phyloP scores from a whole-genome alignment of 2,888 invertebrate species.

The Lagria hirta region DNA sequence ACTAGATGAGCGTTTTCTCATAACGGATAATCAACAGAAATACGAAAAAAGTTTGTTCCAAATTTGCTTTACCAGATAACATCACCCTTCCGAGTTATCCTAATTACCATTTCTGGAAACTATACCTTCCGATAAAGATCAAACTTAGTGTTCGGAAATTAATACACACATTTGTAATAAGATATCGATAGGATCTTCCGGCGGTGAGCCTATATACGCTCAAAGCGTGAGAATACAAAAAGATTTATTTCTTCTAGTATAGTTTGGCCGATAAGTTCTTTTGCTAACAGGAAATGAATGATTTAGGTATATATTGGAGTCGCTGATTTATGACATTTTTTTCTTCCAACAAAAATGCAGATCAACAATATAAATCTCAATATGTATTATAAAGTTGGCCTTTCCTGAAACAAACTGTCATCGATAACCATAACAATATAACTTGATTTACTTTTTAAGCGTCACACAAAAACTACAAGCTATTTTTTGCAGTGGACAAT shows the following conservation, averaged over 20 bases:
- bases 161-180: conserved; percentile 25
- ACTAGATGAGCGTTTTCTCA: conserved; percentile 4
- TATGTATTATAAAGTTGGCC: no score
- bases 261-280: conserved; percentile 4
- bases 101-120: conserved; percentile 22
- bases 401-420: no score
- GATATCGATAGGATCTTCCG: conserved; percentile 32
- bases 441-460: no score
- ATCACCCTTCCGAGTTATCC: conserved; percentile 16
- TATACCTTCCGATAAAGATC: conserved; percentile 12
- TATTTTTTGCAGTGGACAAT: no score
- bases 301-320: conserved; percentile 20
- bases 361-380: no score
- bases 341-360: no score
- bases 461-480: no score
- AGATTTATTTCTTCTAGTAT: conserved; percentile 13
- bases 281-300: conserved; percentile 22
- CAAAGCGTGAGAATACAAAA: conserved; percentile 25
- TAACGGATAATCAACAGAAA: conserved; percentile 3
- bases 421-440: no score
- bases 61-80: conserved; percentile 9
- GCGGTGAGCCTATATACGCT: no score
- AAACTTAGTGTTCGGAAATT: conserved; percentile 18
- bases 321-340: conserved; percentile 19
- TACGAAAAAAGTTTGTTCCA: background rate